phyloP scores from a whole-genome alignment of 2,113 vertebrate genomes.

The Gymnorhina tibicen region DNA sequence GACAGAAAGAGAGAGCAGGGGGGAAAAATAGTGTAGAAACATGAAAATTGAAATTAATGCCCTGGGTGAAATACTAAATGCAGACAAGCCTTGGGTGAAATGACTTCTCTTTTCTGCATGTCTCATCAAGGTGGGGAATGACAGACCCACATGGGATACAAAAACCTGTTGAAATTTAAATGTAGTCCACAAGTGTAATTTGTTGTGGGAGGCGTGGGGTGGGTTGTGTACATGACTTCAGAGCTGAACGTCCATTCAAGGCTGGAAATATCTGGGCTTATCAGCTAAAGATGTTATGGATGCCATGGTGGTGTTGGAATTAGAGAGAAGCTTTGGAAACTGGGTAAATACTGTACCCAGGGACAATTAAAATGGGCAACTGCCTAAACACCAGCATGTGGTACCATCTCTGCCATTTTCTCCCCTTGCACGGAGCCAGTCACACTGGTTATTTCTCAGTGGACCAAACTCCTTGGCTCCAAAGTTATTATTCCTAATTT shows the following conservation, averaged over 20 bases:
- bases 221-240: neutral
- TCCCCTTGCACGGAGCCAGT: neutral
- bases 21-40: slow-evolving; percentile 5
- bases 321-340: neutral
- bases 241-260: neutral
- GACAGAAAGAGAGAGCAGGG: neutral
- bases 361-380: rapidly evolving
- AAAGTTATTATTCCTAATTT: neutral
- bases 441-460: neutral
- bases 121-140: neutral
- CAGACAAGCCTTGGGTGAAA: slow-evolving; percentile 41
- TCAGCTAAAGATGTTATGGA: neutral
- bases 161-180: neutral
- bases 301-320: rapidly evolving
- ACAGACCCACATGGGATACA: neutral
- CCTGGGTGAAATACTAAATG: slow-evolving; percentile 57
- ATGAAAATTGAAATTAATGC: slow-evolving; percentile 72
- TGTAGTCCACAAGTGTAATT: neutral
- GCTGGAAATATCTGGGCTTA: neutral
- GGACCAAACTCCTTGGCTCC: neutral
- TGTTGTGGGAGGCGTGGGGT: rapidly evolving
- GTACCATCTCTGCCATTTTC: neutral
- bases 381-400: neutral
- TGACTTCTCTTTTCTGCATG: neutral
- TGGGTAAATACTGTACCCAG: neutral